Evolutionary conservation across 2,797 vertebrate genomes (phyloP), one percentile per base, ranked within the genome.

Genomic region (Melanogrammus aeglefinus): DNA sequence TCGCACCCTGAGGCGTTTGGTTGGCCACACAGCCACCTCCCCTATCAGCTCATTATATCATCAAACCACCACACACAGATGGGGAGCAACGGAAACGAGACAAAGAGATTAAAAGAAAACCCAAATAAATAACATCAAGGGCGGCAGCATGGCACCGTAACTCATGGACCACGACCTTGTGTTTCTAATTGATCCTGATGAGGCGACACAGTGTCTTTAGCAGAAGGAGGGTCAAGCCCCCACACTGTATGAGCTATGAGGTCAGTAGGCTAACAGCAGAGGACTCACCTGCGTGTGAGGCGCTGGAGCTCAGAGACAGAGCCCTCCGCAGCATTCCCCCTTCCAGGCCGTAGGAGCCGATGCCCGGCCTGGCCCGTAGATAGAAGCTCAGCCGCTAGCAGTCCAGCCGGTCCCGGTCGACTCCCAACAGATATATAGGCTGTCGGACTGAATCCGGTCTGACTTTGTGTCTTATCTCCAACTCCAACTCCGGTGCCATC

Each of bases 201-300:
- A 63, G n/a, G 7, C 21, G 57, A 63, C 57, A 21, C 6, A 4
- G 21, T n/a, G 6, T n/a, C n/a, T 63, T 63, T 24, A 63, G 57
- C 10, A 0, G 57, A n/a, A 24, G 8, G 57, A 63, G 57, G 21
- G 21, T 24, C 9, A 24, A 7, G n/a, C 16, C 16, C 44, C 47
- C 16, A 18, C 18, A 14, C 41, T 51, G 47, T 63, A 18, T 1
- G 57, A 63, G 8, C 21, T 24, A 63, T 63, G 8, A 63, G 57
- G 57, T 85, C 87, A 89, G 86, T 75, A 69, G 80, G 81, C 78
- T 84, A 83, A 92, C 87, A 77, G 78, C 12, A n/a, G 78, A 85
- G 84, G 86, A 90, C 92, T 93, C 86, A 93, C 92, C 92, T 89
- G 80, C 80, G 85, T 77, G 85, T 83, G 76, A 72, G 78, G 82